Percentiles rank a stretch among this genome's conserved stretches.
Evolutionary conservation across 2,888 invertebrate genomes (phyloP).

Genomic region (Eretmocerus hayati): DNA sequence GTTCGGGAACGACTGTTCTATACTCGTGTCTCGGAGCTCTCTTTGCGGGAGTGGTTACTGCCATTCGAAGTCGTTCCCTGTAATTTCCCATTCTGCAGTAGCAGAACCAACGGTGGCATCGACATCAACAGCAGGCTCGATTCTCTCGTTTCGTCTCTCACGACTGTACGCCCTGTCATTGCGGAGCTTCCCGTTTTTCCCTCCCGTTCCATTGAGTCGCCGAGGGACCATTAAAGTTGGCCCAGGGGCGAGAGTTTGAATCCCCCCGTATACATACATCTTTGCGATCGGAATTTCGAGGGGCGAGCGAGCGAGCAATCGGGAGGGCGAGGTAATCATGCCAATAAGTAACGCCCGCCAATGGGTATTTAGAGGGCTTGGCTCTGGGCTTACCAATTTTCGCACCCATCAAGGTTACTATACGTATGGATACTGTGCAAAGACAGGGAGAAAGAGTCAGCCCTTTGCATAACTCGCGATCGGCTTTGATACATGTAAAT

Average conservation of each 20-base stretch:
- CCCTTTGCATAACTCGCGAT: no score
- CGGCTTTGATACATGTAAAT: no score
- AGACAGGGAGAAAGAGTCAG: no score
- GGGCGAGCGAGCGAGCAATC: conserved; percentile 3
- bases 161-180: conserved; percentile 16
- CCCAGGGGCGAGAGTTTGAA: conserved; percentile 13
- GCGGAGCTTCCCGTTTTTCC: no score
- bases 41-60: no score
- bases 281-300: conserved; percentile 20
- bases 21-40: no score
- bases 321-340: conserved; percentile 16
- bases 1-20: no score
- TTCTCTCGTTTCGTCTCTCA: conserved; percentile 18
- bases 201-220: conserved; percentile 9
- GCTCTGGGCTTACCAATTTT: conserved; percentile 15
- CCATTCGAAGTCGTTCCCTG: no score
- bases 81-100: conserved; percentile 14
- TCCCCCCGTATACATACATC: conserved; percentile 4
- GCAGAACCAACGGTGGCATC: background rate
- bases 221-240: conserved; percentile 23
- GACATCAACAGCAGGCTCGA: conserved; percentile 1
- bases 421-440: background rate
- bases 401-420: background rate
- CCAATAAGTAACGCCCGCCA: conserved; percentile 22
- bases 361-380: conserved; percentile 22